These are phyloP conservation scores for Ypsolopha sequella DNA, from an alignment of 2,888 invertebrate species.

Conservation along the genomic window DNA sequence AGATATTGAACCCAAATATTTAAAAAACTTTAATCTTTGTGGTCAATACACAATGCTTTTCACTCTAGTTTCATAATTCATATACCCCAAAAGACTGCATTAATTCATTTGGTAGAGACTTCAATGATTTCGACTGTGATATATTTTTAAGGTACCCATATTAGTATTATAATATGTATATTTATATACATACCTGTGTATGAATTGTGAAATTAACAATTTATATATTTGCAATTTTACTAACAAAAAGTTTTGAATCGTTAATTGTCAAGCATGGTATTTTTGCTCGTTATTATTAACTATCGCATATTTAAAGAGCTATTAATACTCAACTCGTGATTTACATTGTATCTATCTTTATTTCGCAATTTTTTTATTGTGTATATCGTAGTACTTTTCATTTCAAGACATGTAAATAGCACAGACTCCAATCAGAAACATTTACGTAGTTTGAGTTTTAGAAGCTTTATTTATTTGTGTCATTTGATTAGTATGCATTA, in stretches of 20 bases:
- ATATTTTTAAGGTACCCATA: neutral
- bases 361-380: too few species aligned
- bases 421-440: neutral
- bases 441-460: neutral
- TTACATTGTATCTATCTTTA: too few species aligned
- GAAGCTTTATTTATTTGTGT: neutral
- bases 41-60: neutral
- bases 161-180: neutral
- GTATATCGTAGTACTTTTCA: too few species aligned
- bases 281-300: neutral
- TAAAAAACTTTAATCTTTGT: neutral
- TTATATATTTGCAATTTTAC: neutral
- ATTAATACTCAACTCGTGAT: too few species aligned
- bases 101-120: neutral
- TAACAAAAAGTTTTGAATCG: too few species aligned
- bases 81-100: slow-evolving; percentile 3
- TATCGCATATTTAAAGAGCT: neutral
- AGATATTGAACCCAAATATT: neutral
- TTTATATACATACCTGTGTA: neutral
- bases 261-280: neutral
- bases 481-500: neutral
- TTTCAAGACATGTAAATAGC: neutral
- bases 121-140: neutral
- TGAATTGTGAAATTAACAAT: neutral
- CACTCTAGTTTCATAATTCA: neutral